Evolutionary conservation across 2,888 invertebrate genomes (phyloP).

Genomic region (Rapana venosa): DNA sequence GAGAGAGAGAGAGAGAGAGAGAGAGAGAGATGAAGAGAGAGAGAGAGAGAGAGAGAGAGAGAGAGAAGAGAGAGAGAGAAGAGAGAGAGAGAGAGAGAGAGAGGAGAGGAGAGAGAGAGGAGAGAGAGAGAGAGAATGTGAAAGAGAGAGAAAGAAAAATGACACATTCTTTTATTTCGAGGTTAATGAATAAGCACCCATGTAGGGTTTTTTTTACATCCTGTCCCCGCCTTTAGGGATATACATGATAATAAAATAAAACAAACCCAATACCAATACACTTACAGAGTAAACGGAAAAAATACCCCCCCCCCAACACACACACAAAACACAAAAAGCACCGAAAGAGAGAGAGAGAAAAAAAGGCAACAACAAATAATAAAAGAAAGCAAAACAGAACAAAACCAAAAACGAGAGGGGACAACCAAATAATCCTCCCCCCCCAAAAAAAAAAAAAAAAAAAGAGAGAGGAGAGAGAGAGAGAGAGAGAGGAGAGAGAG

Average conservation of each 20-base stretch:
- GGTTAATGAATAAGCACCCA: too few species aligned
- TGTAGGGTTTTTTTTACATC: too few species aligned
- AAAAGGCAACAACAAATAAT: neutral
- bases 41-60: neutral
- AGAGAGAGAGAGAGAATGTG: conserved; percentile 14
- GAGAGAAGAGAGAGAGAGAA: neutral
- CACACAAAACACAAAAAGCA: too few species aligned
- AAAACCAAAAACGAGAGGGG: neutral
- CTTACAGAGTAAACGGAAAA: too few species aligned
- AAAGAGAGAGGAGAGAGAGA: neutral
- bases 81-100: neutral
- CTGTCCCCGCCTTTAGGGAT: too few species aligned
- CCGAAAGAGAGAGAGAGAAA: conserved; percentile 13
- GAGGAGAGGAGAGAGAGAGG: neutral
- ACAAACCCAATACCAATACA: too few species aligned
- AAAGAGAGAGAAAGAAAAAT: neutral
- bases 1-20: neutral
- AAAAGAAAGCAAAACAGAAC: neutral
- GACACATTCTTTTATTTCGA: too few species aligned
- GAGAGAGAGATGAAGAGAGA: neutral
- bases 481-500: neutral
- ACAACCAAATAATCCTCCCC: too few species aligned
- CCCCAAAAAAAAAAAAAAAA: neutral
- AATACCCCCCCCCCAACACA: too few species aligned
- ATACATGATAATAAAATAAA: too few species aligned